These are phyloP conservation scores for Percina caprodes DNA, from an alignment of 2,113 vertebrate species.

Conservation along the genomic window DNA sequence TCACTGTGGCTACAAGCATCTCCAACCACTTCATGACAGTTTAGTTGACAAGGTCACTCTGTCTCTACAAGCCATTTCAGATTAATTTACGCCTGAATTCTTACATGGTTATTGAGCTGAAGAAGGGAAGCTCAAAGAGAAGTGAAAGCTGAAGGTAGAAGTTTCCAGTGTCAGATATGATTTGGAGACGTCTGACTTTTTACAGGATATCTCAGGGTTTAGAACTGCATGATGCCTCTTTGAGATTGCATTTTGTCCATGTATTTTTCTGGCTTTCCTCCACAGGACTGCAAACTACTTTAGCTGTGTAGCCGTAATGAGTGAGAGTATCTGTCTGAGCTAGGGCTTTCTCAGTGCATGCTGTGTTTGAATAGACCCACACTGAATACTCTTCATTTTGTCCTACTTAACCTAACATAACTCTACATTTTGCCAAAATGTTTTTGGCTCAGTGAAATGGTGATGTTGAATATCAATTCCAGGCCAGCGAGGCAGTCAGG, in stretches of 20 bases:
- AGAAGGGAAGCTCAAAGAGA: not conserved
- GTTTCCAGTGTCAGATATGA: not conserved
- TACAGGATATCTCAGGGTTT: not conserved
- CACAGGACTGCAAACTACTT: not conserved
- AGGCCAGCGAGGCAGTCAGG: constrained; percentile 51
- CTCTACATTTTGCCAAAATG: constrained; percentile 58
- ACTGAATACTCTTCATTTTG: constrained; percentile 54
- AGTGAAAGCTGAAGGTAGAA: not conserved
- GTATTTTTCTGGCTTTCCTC: not conserved
- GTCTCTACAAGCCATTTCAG: constrained; percentile 8
- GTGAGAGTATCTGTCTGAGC: constrained; percentile 8
- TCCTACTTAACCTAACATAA: constrained; percentile 61
- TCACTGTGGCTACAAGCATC: constrained; percentile 4
- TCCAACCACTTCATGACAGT: constrained; percentile 6
- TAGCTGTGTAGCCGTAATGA: constrained; percentile 24
- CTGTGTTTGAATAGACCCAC: constrained; percentile 33
- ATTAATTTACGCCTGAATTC: constrained; percentile 14
- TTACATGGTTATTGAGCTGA: not conserved
- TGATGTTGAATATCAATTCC: constrained; percentile 62
- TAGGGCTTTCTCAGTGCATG: constrained; percentile 4
- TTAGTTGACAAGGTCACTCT: constrained; percentile 32
- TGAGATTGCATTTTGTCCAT: constrained; percentile 9
- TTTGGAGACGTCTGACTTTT: not conserved
- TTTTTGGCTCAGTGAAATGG: constrained; percentile 61
- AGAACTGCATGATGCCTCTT: not conserved